Conservation (phyloP, 1,140 invertebrate species). For the Achroia grisella region DNA sequence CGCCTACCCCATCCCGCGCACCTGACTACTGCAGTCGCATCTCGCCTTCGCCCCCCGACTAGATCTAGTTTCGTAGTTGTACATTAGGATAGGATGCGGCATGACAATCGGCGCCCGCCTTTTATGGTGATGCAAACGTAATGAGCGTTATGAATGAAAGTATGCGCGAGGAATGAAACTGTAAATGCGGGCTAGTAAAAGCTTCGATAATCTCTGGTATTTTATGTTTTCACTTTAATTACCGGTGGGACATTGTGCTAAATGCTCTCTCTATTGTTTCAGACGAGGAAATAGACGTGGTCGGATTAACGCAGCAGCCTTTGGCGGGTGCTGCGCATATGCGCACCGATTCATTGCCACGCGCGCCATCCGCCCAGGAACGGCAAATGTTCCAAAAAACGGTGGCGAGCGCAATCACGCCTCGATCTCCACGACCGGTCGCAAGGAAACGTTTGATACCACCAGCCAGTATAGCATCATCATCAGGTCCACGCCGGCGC, state of each 20-base stretch:
- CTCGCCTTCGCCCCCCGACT: slow-evolving; percentile 43
- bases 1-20: slow-evolving; percentile 40
- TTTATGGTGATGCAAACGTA: slow-evolving; percentile 60
- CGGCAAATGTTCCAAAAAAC: slow-evolving; percentile 76
- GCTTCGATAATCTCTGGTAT: slow-evolving; percentile 7
- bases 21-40: slow-evolving; percentile 68
- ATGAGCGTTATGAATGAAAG: slow-evolving; percentile 57
- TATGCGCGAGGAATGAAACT: slow-evolving; percentile 41
- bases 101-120: slow-evolving; percentile 51
- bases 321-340: slow-evolving; percentile 37
- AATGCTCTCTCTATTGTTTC: slow-evolving; percentile 65
- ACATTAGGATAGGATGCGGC: slow-evolving; percentile 32
- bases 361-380: slow-evolving; percentile 77
- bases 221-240: not conserved
- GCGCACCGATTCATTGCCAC: slow-evolving; percentile 72
- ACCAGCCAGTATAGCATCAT: slow-evolving; percentile 30
- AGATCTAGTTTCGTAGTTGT: slow-evolving; percentile 40
- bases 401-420: slow-evolving; percentile 70
- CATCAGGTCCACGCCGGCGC: slow-evolving; percentile 37
- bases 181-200: slow-evolving; percentile 35
- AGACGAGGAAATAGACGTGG: slow-evolving; percentile 91
- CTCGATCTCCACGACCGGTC: slow-evolving; percentile 24
- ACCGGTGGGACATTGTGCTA: slow-evolving; percentile 5
- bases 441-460: slow-evolving; percentile 58
- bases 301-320: slow-evolving; percentile 75